Evolutionary conservation across 1,140 invertebrate genomes (phyloP), one percentile per base, ranked within the genome.

Genomic region (Phocides pigmalion): DNA sequence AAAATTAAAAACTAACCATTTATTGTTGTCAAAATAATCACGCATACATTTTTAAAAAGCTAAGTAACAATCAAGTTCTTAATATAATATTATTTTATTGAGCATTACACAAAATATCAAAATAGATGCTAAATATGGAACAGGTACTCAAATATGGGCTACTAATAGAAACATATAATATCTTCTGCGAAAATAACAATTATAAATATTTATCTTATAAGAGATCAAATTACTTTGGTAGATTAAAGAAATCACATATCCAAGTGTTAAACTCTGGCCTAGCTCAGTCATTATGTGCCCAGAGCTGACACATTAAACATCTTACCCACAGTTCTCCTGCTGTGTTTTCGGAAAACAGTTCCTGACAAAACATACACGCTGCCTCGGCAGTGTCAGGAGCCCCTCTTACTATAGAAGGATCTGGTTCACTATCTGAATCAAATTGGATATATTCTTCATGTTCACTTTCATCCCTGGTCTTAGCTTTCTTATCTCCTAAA

Each of bases 391-490:
- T 2, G 42, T 46, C 5, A 46, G 15, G 20, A 22, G 51, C 51
- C 15, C 9, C 51, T 54, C 51, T 54, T 54, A 15, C 51, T 54
- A 54, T 54, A 41, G 6, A 15, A 32, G 32, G 32, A 54, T 54
- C 51, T 54, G 51, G 9, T 54, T 54, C 51, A 54, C 51, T 54
- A 54, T 39, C 15, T 16, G 51, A 54, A 54, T 54, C 51, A 54
- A 54, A 54, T 54, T 39, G 32, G 51, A 54, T 35, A 54, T 54
- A 15, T 54, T 54, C 51, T 54, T 54, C 32, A 37, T 12, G n/a
- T 54, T 28, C 50, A 53, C 32, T 53, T 53, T 53, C 32, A n/a
- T 53, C 50, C 32, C 25, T 53, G 50, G 50, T 54, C 51, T 39
- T 54, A 32, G 51, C 51, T 54, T 54, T 39, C 51, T 54, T 54